Evolutionary conservation across 2,888 invertebrate species (phyloP), one percentile per base, ranked within the genome.

Genomic region (Macrophya annulata): DNA sequence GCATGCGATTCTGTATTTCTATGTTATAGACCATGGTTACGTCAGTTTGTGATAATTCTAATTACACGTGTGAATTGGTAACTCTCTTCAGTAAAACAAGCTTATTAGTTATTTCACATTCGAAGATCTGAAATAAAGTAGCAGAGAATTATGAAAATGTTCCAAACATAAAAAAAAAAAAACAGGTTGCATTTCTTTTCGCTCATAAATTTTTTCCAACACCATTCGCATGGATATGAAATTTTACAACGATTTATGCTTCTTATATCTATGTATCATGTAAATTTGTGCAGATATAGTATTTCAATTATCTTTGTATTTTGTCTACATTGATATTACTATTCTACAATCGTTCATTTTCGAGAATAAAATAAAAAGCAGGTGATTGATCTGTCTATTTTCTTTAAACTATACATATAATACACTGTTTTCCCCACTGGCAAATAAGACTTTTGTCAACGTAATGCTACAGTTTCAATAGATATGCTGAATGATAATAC

Each of bases 41-140:
- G 43, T 81, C 43, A 62, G 81, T 40, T 81, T 81, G 81, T 81
- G 81, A 81, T 84, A 71, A 74, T 76, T 84, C 48, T 59, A 17
- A 76, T 55, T 55, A 84, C 72, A 40, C 31, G 17, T 72, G 48
- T 84, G 68, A 71, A 65, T 65, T 72, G 72, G 51, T 72, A 71
- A 84, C 17, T 72, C 37, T 82, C 6, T 82, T 15, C 68, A n/a
- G 62, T 15, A 62, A 45, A 65, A 48, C 43, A 48, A 43, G 40
- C 21, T 82, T 40, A n/a, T 65, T 25, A n/a, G 31, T 15, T 74
- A 45, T 82, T 82, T 43, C 8, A 65, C 48, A 45, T 65, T 40
- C n/a, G 12, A n/a, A 65, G 15, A 62, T 82, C 82, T 45, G 21
- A 74, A 43, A 74, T 43, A 45, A 43, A 45, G 5, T 45, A 45